phyloP scores from a whole-genome alignment of 2,113 vertebrate genomes.

The Neodon shergylaensis region DNA sequence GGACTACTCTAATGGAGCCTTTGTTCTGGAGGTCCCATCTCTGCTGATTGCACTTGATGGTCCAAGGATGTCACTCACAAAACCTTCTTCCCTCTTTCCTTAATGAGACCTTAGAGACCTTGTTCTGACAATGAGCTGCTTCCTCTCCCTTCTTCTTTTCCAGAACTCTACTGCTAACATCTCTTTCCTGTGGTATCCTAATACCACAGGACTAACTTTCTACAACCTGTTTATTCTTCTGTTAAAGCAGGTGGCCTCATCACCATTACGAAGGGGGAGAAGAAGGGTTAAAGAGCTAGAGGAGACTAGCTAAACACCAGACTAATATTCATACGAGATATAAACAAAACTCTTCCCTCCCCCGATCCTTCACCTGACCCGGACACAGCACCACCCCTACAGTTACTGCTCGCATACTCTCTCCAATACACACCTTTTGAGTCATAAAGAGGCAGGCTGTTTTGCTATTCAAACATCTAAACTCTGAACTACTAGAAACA shows the following conservation, averaged over 20 bases:
- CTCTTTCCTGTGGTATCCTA: neutral
- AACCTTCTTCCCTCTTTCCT: neutral
- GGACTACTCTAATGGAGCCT: neutral
- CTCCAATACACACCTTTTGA: neutral
- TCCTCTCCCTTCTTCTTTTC: neutral
- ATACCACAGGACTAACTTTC: neutral
- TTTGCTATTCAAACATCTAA: neutral
- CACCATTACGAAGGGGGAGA: neutral
- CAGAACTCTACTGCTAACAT: neutral
- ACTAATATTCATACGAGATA: neutral
- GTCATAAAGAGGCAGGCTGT: neutral
- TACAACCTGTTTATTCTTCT: neutral
- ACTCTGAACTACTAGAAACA: neutral
- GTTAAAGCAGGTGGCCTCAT: neutral
- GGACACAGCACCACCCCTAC: neutral
- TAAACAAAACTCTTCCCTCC: neutral
- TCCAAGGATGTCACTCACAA: neutral
- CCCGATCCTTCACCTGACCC: neutral
- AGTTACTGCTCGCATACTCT: neutral
- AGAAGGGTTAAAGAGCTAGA: neutral
- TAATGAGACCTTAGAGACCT: neutral
- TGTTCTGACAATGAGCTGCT: neutral
- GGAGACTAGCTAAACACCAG: neutral
- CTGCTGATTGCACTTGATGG: neutral
- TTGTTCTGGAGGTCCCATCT: neutral